These are phyloP conservation scores for Zaprionus inermis DNA, from an alignment of 1,140 invertebrate species.

Conservation along the genomic window DNA sequence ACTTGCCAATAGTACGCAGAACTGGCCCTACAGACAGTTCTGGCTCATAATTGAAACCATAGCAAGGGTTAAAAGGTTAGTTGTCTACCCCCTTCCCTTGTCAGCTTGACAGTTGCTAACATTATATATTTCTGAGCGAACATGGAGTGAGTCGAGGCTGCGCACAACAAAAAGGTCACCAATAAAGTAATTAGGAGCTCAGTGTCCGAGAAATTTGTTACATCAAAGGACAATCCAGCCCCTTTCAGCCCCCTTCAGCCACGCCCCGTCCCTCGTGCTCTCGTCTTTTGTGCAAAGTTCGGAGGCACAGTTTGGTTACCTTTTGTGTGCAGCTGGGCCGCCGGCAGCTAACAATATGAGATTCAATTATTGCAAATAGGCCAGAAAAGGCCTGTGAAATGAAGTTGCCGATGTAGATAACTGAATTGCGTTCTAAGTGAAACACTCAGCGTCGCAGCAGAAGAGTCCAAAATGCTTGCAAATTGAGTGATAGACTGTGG, in stretches of 20 bases:
- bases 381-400: slow-evolving; percentile 45
- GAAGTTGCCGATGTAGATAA: slow-evolving; percentile 48
- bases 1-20: slow-evolving; percentile 58
- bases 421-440: slow-evolving; percentile 52
- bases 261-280: slow-evolving; percentile 27
- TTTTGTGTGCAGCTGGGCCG: slow-evolving; percentile 36
- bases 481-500: slow-evolving; percentile 39
- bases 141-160: neutral
- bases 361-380: slow-evolving; percentile 67
- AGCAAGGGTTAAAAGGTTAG: slow-evolving; percentile 66
- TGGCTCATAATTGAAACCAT: slow-evolving; percentile 71
- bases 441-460: slow-evolving; percentile 30
- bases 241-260: neutral
- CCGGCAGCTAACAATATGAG: slow-evolving; percentile 43
- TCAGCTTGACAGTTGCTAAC: slow-evolving; percentile 20
- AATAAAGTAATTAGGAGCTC: slow-evolving; percentile 81
- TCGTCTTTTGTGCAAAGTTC: slow-evolving; percentile 58
- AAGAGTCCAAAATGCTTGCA: slow-evolving; percentile 31
- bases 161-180: slow-evolving; percentile 63
- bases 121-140: slow-evolving; percentile 20
- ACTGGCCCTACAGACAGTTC: slow-evolving; percentile 11
- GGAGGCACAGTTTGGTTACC: slow-evolving; percentile 43
- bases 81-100: neutral
- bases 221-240: slow-evolving; percentile 66
- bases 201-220: slow-evolving; percentile 80